Evolutionary conservation across 1,140 invertebrate genomes (phyloP).

Genomic region (Aphaenogaster floridana): DNA sequence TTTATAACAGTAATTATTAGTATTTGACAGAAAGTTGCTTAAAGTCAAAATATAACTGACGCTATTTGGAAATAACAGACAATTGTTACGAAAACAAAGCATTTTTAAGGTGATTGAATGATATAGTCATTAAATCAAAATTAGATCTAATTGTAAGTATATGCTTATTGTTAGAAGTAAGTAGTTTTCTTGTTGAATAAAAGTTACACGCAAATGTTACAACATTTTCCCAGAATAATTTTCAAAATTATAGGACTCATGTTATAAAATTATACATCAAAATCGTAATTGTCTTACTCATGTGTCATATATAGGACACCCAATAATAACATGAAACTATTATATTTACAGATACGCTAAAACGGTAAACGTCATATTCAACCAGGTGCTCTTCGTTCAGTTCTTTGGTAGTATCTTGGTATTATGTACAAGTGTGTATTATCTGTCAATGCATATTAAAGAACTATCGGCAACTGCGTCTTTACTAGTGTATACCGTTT

Average conservation of each 20-base stretch:
- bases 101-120: not conserved
- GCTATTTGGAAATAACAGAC: not conserved
- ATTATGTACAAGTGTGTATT: not conserved
- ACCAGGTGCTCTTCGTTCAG: not conserved
- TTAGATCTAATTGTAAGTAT: not conserved
- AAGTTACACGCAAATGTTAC: not conserved
- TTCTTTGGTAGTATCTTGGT: not conserved
- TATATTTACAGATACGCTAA: no score
- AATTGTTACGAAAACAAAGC: not conserved
- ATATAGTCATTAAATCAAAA: not conserved
- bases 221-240: not conserved
- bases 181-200: not conserved
- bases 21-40: no score
- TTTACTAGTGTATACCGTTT: constrained; percentile 46
- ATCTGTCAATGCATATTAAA: not conserved
- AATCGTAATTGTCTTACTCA: no score
- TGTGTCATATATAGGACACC: no score
- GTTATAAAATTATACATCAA: not conserved
- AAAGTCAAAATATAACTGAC: not conserved
- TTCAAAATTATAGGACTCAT: not conserved
- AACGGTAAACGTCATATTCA: not conserved
- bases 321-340: no score
- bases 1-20: no score
- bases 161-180: not conserved
- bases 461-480: not conserved